Base-by-base conservation (phyloP, 2,797 vertebrate species). In the Pelodytes ibericus region DNA sequence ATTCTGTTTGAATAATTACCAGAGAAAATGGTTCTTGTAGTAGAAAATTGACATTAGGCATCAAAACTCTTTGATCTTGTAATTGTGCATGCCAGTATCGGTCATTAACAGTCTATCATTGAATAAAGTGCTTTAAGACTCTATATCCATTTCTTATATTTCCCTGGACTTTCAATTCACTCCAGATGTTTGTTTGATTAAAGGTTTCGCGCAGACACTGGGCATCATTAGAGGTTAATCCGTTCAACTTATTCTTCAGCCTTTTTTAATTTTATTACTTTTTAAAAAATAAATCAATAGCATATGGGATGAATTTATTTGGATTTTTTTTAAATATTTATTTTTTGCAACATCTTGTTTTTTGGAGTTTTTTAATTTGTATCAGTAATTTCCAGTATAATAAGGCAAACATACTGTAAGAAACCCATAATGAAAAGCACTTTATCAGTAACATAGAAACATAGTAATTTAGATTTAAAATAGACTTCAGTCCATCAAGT, bases 261-360 rank as follows among this genome's bases (percentile, higher is more conserved):
- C 57, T 16, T 71, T 75, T 31, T 49, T 70, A 27, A 75, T 75
- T 67, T 47, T 51, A 68, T n/a, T 67, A 29, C 15, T 53, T 53
- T 22, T 24, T 53, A 53, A 16, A 10, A 22, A 10, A 5, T 11
- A 20, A 60, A 72, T 22, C 1, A 8, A 65, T 68, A 51, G 24
- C 64, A 75, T 39, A 27, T 75, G 73, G 49, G 22, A 24, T 41
- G 15, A 0, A 36, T 66, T 66, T 15, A 47, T 49, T 5, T 24
- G 2, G 7, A 22, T 53, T 53, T 44, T 44, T 1, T 44, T 44
- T n/a, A n/a, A n/a, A n/a, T n/a, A n/a, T n/a, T n/a, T n/a, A n/a
- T 44, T 44, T 16, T 44, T 44, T 0, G 13, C 41, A 53, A 53
- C 18, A 24, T 53, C 22, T 22, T 11, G 24, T 53, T 24, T 20